Evolutionary conservation across 1,140 invertebrate genomes (phyloP), one percentile per base, ranked within the genome.

Genomic region (Pseudomyrmex dendroicus): DNA sequence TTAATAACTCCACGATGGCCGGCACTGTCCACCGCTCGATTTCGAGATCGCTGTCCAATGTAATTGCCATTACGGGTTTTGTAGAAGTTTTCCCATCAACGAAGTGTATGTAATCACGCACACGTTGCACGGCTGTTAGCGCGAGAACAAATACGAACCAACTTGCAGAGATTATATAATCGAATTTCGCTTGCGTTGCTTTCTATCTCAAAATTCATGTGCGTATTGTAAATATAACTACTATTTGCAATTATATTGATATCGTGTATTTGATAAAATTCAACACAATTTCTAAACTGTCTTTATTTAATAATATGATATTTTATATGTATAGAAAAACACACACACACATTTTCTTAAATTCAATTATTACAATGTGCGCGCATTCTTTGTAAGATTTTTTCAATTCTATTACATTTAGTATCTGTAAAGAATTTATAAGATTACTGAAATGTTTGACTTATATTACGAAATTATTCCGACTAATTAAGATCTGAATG

Each of bases 51-150:
- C 61, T 50, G 0, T 63, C 82, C 2, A 73, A 68, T 7, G 59
- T 63, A 0, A 44, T 52, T 8, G 83, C 77, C 87, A 92, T 90
- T 78, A 80, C 22, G 12, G 93, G 92, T 54, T 88, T 88, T 8
- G 52, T 50, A 9, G 68, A 10, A 57, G 73, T 72, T 77, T 90
- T 85, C 61, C 89, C 91, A 66, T 87, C 89, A 44, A 90, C 82
- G 66, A 84, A 92, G 25, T n/a, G 73, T 22, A 93, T 89, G 56
- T 89, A 92, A 63, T 87, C 64, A 20, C 89, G 88, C 8, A 93
- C 62, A 13, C 91, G 89, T 61, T 85, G 86, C 44, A 93, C 77
- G 15, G 89, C 92, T 92, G 48, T 56, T 56, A 48, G 73, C 46
- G 46, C 20, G 52, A 64, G 46, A 82, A 82, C 22, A 62, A 63